These are phyloP conservation scores for crab-eating macaque (Macaca fascicularis) DNA, from an alignment of 2,113 vertebrate species.

Conservation along the genomic window T2T-MFA8v1.1 NC_088395.1:81099501-81100000, in stretches of 20 bases:
- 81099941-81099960: slow-evolving; percentile 21
- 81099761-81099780: slow-evolving; percentile 57
- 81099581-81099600: slow-evolving; percentile 94
- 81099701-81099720: slow-evolving; percentile 97
- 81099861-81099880: neutral
- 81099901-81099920: neutral
- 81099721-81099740: slow-evolving; percentile 72
- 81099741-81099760: slow-evolving; percentile 81
- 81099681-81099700: slow-evolving; percentile 96
- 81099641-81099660: slow-evolving; percentile 91
- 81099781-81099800: neutral
- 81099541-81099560: slow-evolving; percentile 46
- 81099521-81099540: no score
- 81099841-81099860: neutral
- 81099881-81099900: slow-evolving; percentile 45
- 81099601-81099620: slow-evolving; percentile 96
- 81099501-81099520: no score
- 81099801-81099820: neutral
- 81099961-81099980: slow-evolving; percentile 44
- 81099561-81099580: slow-evolving; percentile 86
- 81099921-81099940: slow-evolving; percentile 45
- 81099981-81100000: slow-evolving; percentile 66
- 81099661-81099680: slow-evolving; percentile 95
- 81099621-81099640: slow-evolving; percentile 90
- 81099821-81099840: neutral